These are phyloP conservation scores for Zingel zingel DNA, from an alignment of 2,113 vertebrate genomes.

Conservation along the genomic window DNA sequence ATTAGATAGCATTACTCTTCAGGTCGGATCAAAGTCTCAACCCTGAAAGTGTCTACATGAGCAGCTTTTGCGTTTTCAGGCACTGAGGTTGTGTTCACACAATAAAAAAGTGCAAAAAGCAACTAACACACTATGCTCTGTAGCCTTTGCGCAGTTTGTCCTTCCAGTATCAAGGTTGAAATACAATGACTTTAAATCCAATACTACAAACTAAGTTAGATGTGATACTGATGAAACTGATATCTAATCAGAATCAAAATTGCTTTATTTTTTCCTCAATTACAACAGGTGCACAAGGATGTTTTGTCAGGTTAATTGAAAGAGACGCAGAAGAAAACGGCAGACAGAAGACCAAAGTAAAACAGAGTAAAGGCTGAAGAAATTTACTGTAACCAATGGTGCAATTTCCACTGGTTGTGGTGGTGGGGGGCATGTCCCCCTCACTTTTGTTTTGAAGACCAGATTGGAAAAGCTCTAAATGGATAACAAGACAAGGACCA, in stretches of 20 bases:
- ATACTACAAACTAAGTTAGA: neutral
- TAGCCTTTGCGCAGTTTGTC: neutral
- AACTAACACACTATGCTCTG: slow-evolving; percentile 3
- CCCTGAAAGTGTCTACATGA: slow-evolving; percentile 34
- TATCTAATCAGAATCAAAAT: slow-evolving; percentile 37
- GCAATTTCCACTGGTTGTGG: neutral
- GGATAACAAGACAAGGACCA: too few relatives aligned
- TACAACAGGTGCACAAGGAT: slow-evolving; percentile 43
- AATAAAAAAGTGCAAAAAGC: slow-evolving; percentile 48
- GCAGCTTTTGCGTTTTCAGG: slow-evolving; percentile 38
- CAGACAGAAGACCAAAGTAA: neutral
- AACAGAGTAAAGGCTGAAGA: neutral
- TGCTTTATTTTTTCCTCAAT: slow-evolving; percentile 28
- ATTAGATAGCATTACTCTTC: slow-evolving; percentile 57
- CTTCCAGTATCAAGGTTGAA: slow-evolving; percentile 40
- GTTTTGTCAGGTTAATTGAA: neutral
- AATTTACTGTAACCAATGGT: neutral
- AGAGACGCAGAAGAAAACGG: neutral
- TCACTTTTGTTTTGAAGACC: too few relatives aligned
- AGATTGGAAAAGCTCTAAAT: too few relatives aligned
- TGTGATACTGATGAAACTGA: slow-evolving; percentile 20
- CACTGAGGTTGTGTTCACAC: slow-evolving; percentile 30
- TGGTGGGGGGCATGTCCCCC: too few relatives aligned
- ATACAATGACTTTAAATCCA: slow-evolving; percentile 11
- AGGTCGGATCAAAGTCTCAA: slow-evolving; percentile 42